Evolutionary conservation across 2,113 vertebrate genomes (phyloP), one percentile per base, ranked within the genome.

Genomic region (Pogona vitticeps): DNA sequence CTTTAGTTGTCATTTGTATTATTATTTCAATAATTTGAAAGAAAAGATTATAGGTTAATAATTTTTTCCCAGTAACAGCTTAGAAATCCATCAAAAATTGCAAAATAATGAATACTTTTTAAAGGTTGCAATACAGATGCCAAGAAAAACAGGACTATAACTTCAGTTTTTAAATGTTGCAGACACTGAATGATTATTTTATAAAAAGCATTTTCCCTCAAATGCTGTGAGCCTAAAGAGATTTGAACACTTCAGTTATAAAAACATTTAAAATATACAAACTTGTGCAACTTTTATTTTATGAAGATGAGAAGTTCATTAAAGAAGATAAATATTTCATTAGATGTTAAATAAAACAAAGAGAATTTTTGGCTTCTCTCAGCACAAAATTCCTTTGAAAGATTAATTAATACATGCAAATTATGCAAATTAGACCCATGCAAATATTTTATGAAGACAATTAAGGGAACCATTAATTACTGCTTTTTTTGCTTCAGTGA

Each of bases 381-480:
- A 99, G 99, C 98, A 99, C 96, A 99, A 99, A 99, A 99, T 99
- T 98, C 98, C 98, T 98, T 99, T 99, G 98, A 99, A 99, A 99
- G 98, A 99, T 99, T 99, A 99, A 99, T 99, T 99, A 99, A 99
- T 99, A 99, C 98, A 98, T 99, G 98, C 98, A 99, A 99, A 99
- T 99, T 99, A 99, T 99, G 99, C 99, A 99, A 99, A 99, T 99
- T 98, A 99, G 98, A 98, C 98, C 98, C 99, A 98, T 99, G 99
- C 99, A 99, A 99, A 99, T 99, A 99, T 99, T 99, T 99, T 99
- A 99, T 99, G 98, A 99, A 99, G 98, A 99, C 98, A 99, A 99
- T 99, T 99, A 99, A 98, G 98, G 98, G 98, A 99, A 98, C 98
- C 98, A 99, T 99, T 99, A 98, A 99, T 99, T 99, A 99, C 98